Evolutionary conservation across 1,140 invertebrate species (phyloP), one percentile per base, ranked within the genome.

Genomic region (Gryon sp.): DNA sequence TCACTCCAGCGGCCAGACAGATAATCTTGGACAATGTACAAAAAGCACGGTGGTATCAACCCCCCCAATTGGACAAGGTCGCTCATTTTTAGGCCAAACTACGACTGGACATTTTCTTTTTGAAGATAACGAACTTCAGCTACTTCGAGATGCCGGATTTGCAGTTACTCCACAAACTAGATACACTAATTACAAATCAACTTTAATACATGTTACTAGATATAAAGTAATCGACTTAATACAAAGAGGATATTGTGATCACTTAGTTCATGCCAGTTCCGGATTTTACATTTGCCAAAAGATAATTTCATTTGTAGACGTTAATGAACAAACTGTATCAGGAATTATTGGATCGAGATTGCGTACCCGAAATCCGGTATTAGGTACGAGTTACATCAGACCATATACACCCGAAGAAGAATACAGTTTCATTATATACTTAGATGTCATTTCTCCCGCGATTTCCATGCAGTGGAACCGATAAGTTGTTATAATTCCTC

Each of bases 251-350:
- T 60, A 36, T 26, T 60, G 57, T 24, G 18, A 60, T 36, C 41
- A 60, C 11, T 6, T 60, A 11, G 28, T 60, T 6, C 8, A 46
- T 9, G 11, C 41, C 26, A 60, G 11, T 2, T 36, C 30, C 5
- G 43, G 41, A 38, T 60, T 60, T 30, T 60, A 36, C 28, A 20
- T 46, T 24, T 46, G 28, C 4, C 3, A 16, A 2, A 60, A 60
- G 26, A 60, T 60, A 22, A 36, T 60, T 4, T 53, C 48, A 1
- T 60, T 46, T 18, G 11, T 36, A 1, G 43, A 34, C 2, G 1
- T 9, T 11, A 11, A 11, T 8, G 30, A 18, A 36, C 16, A 16
- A 45, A 36, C 12, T 46, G 24, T 46, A 3, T 45, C 41, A n/a
- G 41, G 57, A 4, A 24, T 60, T 20, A 60, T 60, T 46, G 57